Evolutionary conservation across 2,113 vertebrate species (phyloP), one percentile per base, ranked within the genome.

Genomic region (Mesoclemmys tuberculata): DNA sequence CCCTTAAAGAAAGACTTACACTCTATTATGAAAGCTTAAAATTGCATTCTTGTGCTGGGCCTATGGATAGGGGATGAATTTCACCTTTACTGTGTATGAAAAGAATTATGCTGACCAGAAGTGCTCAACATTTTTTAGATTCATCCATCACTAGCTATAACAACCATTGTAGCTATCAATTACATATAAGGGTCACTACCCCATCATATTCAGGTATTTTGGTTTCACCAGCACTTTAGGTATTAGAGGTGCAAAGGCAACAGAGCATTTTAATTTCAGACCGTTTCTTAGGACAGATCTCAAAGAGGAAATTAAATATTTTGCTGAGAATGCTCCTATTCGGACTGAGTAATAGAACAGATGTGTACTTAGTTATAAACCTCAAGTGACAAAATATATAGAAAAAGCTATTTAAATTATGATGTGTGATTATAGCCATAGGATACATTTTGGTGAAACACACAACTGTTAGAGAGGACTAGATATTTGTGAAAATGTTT

Each of bases 41-140:
- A 0, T 1, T 85, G 49, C 1, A 46, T 5, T 9, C 4, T 19
- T 22, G 2, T 71, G 1, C 3, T 8, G 58, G 10, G 5, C 1
- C 49, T 80, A 13, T 80, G 55, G 8, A 51, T 5, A 80, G 27
- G 84, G 2, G 5, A 85, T 24, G 19, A 35, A 80, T 24, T 51
- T 5, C 5, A 11, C 7, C 21, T 84, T 90, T 84, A 19, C 1
- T 31, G 16, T 49, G 58, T 71, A 87, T 58, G 87, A 56, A 54
- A 48, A 87, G 19, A 4, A n/a, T 6, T 13, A 24, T 0, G 1
- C 55, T 2, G 81, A 6, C 2, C 77, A 81, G 68, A 93, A 82
- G 13, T 49, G 49, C 49, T 61, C 35, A 41, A 26, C 24, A 27
- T 22, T 46, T 81, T 12, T 88, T 54, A 91, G 71, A 74, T 2